phyloP scores from a whole-genome alignment of 1,140 invertebrate genomes.

The Brachionus rubens region DNA sequence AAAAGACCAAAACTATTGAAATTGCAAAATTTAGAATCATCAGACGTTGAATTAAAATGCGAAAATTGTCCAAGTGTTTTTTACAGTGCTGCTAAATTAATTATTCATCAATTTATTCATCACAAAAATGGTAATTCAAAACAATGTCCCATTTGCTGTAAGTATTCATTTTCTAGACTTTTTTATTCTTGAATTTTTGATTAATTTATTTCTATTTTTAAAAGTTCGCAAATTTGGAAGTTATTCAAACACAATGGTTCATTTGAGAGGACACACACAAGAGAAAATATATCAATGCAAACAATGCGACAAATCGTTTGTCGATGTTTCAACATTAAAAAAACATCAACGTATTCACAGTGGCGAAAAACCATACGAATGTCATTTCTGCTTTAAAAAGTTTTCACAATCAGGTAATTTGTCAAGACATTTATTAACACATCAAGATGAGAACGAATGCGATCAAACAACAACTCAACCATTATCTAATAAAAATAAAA shows the following conservation, averaged over 20 bases:
- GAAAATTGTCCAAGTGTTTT: slow-evolving; percentile 2
- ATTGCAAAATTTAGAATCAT: slow-evolving; percentile 24
- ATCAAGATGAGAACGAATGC: slow-evolving; percentile 50
- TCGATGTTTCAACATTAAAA: slow-evolving; percentile 71
- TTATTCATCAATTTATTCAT: slow-evolving; percentile 26
- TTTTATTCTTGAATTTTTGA: neutral
- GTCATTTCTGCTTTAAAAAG: slow-evolving; percentile 66
- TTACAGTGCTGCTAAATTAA: slow-evolving; percentile 41
- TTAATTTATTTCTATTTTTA: neutral
- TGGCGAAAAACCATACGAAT: slow-evolving; percentile 84
- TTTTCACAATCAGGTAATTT: slow-evolving; percentile 70
- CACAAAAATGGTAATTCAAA: slow-evolving; percentile 44
- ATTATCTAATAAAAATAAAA: neutral
- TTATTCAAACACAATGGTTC: slow-evolving; percentile 34
- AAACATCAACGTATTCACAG: slow-evolving; percentile 93
- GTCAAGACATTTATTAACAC: slow-evolving; percentile 67
- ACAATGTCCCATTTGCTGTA: slow-evolving; percentile 46
- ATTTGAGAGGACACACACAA: slow-evolving; percentile 34
- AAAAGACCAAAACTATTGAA: slow-evolving; percentile 20
- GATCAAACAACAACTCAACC: neutral
- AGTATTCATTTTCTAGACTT: neutral
- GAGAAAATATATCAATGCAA: slow-evolving; percentile 27
- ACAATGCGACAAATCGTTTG: slow-evolving; percentile 36
- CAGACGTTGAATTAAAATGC: slow-evolving; percentile 13
- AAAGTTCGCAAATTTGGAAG: slow-evolving; percentile 11